These are phyloP conservation scores for Sprattus sprattus DNA, from an alignment of 2,113 vertebrate genomes.

Conservation along the genomic window DNA sequence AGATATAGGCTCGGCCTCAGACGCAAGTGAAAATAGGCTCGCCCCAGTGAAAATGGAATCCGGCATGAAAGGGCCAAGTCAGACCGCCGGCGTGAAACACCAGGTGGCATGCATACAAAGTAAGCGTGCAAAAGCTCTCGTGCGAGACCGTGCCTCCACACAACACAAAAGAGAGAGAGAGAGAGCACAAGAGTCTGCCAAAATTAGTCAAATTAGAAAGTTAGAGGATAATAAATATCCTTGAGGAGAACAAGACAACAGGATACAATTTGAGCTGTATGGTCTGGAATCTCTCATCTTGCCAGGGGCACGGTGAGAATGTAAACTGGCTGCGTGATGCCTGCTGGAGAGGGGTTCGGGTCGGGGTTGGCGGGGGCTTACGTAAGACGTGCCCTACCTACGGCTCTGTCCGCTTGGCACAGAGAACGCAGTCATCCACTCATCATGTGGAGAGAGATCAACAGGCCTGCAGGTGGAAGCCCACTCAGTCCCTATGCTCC, in stretches of 20 bases:
- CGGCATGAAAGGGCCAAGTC: background rate
- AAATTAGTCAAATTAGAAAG: background rate
- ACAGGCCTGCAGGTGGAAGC: conserved; percentile 31
- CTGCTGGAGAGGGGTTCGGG: too few relatives aligned
- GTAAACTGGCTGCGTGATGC: background rate
- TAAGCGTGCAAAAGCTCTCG: background rate
- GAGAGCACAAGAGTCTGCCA: background rate
- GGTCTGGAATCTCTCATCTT: background rate
- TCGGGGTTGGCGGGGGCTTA: background rate
- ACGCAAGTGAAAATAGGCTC: background rate
- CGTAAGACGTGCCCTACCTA: conserved; percentile 19
- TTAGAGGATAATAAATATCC: background rate
- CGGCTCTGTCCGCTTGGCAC: background rate
- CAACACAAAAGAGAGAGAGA: background rate
- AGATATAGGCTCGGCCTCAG: background rate
- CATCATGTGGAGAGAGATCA: conserved; percentile 34
- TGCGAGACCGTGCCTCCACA: background rate
- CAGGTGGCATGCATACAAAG: background rate
- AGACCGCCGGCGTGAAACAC: background rate
- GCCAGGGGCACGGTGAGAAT: background rate
- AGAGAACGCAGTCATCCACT: conserved; percentile 33
- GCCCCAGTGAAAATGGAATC: background rate
- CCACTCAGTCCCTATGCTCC: background rate
- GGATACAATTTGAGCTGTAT: background rate
- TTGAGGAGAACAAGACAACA: background rate